Base-by-base conservation (phyloP, 2,113 vertebrate species). In the Speoplatyrhinus poulsoni region DNA sequence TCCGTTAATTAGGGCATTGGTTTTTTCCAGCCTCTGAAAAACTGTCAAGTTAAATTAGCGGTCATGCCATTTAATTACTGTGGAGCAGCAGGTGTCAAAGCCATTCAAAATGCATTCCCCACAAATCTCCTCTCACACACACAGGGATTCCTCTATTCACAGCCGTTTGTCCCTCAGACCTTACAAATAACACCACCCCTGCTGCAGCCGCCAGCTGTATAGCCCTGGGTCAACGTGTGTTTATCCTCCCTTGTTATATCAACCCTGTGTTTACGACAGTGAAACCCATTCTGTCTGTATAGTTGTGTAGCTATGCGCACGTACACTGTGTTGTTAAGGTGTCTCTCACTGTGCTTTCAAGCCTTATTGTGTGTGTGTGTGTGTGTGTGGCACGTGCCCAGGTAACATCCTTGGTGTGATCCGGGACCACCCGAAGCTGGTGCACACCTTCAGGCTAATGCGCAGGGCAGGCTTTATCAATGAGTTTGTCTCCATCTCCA, bases 401-500 rank as follows among this genome's bases (percentile, higher is more conserved):
- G 97, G 98, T 88, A 99, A 98, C 89, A 99, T 99, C 63, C 92
- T 99, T 0, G 98, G 97, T 64, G 97, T 99, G 61, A 96, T 99
- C 78, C 91, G 95, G 63, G 94, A 99, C 75, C 96, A 98, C 73
- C 93, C 85, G 59, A 99, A 98, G 58, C 90, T 99, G 41, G 95
- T 99, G 70, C 92, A 84, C 87, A 99, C 97, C 0, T 99, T 99
- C 87, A 93, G 98, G 13, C 89, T 99, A 73, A 97, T 99, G 96
- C 92, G 98, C 53, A 92, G 98, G 76, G 97, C 96, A 0, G 97
- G 97, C 49, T 99, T 98, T 8, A 96, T 99, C 87, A 99, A 97
- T 0, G 97, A 99, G 79, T 99, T 99, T 33, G 98, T 99, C 70
- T 99, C 98, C 60, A 98, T 99, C 76, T 99, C 98, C 60, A 99